Percentiles rank a stretch among this genome's conserved stretches.
Conservation (phyloP, 2,888 invertebrate genomes). For the Acleris sparsana region DNA sequence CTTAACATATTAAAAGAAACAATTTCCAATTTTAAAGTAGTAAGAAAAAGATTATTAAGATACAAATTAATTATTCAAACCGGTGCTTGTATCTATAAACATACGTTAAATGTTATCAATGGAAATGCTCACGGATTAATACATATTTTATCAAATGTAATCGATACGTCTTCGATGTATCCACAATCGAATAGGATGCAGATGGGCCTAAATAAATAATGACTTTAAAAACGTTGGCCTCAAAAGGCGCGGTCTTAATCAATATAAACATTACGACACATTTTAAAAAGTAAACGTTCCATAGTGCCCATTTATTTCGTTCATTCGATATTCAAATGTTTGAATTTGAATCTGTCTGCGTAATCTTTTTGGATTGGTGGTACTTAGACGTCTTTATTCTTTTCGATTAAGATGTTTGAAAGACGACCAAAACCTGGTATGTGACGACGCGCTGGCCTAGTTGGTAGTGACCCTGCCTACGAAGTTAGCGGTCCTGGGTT, state of each 20-base stretch:
- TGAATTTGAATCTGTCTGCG: background rate
- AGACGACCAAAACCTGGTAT: too few relatives aligned
- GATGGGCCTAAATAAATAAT: conserved; percentile 60
- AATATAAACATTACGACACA: conserved; percentile 22
- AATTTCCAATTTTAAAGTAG: too few relatives aligned
- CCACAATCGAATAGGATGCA: conserved; percentile 48
- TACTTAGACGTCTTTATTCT: too few relatives aligned
- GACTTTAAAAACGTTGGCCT: conserved; percentile 39
- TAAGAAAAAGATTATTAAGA: too few relatives aligned
- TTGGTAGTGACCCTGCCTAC: too few relatives aligned
- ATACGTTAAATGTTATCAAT: too few relatives aligned
- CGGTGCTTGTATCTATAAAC: too few relatives aligned
- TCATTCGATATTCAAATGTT: conserved; percentile 9
- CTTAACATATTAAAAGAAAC: too few relatives aligned
- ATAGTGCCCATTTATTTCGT: conserved; percentile 1
- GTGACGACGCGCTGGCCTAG: too few relatives aligned
- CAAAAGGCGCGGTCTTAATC: conserved; percentile 31
- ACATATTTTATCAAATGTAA: conserved; percentile 52
- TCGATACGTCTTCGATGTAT: conserved; percentile 51
- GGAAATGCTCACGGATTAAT: conserved; percentile 47
- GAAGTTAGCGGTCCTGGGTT: too few relatives aligned
- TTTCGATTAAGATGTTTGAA: too few relatives aligned
- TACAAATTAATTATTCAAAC: too few relatives aligned
- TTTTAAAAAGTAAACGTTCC: conserved; percentile 13
- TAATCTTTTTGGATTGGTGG: background rate